Evolutionary conservation across 2,797 vertebrate genomes (phyloP), one percentile per base, ranked within the genome.

Genomic region (Astyanax mexicanus): DNA sequence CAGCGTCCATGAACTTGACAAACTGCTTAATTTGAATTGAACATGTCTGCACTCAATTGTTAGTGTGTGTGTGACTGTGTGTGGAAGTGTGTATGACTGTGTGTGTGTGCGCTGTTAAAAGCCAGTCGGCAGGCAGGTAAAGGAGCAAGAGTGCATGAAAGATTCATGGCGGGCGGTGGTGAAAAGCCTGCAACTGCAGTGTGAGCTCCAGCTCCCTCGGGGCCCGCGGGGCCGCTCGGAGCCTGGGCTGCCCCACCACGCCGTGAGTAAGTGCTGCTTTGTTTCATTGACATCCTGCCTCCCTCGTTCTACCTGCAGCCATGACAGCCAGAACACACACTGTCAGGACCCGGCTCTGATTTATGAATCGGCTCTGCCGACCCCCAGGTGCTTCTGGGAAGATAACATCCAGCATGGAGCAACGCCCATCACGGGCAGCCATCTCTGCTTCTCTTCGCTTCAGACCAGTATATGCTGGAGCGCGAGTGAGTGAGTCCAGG

Each of bases 131-230:
- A 89, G 90, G 9, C 89, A 93, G 91, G 89, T 89, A 80, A 66
- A 79, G 69, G 61, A 70, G 90, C 92, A 89, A 93, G 35, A 32
- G 69, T 21, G 21, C 92, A 96, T 95, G 90, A 97, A 97, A 95
- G 94, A 95, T 95, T 96, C 91, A 95, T 93, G 88, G 83, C 89
- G 92, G 91, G 89, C 85, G 92, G 89, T 92, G 92, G 91, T 92
- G 91, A 93, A 93, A 91, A 93, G 77, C 68, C 52, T 23, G 32
- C 15, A 15, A 51, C 32, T 11, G 45, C 44, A 93, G 88, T 91
- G 86, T 88, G 91, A 94, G 92, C 90, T 91, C 89, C 88, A 88
- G 94, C 93, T 90, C 93, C 91, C 89, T 78, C 80, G 89, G 79
- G 94, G 37, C 42, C 60, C 61, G 52, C 19, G 29, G 62, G 49